Evolutionary conservation across 2,113 vertebrate genomes (phyloP).

Genomic region (Lepisosteus osseus): DNA sequence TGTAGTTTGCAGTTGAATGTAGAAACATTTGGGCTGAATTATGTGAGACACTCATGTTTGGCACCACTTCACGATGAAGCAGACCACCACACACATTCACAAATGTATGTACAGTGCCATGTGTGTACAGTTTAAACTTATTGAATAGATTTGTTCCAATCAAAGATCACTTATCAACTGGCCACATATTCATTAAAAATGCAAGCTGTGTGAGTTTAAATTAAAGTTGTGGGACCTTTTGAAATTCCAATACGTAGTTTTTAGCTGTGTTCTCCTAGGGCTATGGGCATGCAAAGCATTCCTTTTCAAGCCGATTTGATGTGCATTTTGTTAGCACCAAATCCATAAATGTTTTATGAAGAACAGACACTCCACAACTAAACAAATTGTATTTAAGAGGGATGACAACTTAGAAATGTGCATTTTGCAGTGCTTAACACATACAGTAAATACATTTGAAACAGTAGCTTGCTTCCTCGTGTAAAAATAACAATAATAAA

Average conservation of each 20-base stretch:
- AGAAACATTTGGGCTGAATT: constrained; percentile 20
- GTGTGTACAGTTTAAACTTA: constrained; percentile 10
- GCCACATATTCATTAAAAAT: constrained; percentile 7
- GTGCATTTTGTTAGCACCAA: constrained; percentile 15
- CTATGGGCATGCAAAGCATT: constrained; percentile 8
- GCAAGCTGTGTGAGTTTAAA: constrained; percentile 6
- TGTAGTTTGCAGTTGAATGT: constrained; percentile 3
- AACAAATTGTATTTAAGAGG: not conserved
- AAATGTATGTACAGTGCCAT: not conserved
- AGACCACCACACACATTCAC: constrained; percentile 4
- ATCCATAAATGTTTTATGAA: constrained; percentile 8
- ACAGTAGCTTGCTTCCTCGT: not conserved
- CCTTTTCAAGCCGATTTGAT: constrained; percentile 8
- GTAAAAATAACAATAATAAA: too few species aligned
- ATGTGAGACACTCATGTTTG: constrained; percentile 18
- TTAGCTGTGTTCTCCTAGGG: not conserved
- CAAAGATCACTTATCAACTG: constrained; percentile 5
- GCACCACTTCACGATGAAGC: constrained; percentile 18
- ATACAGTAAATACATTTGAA: not conserved
- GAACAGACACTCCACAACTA: constrained; percentile 3
- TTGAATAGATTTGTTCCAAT: constrained; percentile 20
- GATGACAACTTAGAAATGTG: not conserved
- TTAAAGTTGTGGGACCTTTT: constrained; percentile 2
- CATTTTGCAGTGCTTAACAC: not conserved
- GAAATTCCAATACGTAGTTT: not conserved